These are phyloP conservation scores for Scaptomyza pallida DNA, from an alignment of 1,140 invertebrate species.

Conservation along the genomic window DNA sequence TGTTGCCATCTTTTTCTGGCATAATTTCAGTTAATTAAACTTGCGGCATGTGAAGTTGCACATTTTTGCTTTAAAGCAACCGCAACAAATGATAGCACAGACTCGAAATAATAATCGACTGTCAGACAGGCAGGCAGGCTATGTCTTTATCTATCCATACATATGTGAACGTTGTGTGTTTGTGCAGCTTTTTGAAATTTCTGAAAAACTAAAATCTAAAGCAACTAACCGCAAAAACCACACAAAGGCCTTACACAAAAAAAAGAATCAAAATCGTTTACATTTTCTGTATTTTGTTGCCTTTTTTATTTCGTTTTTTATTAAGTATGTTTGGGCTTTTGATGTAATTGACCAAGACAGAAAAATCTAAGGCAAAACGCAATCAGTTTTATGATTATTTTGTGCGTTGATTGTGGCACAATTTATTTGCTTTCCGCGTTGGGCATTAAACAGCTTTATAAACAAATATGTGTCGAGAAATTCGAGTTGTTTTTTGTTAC, in stretches of 20 bases:
- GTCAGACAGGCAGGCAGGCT: background rate
- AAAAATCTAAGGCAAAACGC: slow-evolving; percentile 21
- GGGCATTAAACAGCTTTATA: slow-evolving; percentile 8
- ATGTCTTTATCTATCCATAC: slow-evolving; percentile 6
- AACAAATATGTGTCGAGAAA: slow-evolving; percentile 12
- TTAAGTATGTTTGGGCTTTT: slow-evolving; percentile 27
- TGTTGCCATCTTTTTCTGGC: background rate
- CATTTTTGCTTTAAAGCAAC: slow-evolving; percentile 16
- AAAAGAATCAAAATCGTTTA: slow-evolving; percentile 15
- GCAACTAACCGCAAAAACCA: slow-evolving; percentile 40
- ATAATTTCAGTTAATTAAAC: slow-evolving; percentile 2
- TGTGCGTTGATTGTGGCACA: slow-evolving; percentile 29
- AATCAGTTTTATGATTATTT: slow-evolving; percentile 34
- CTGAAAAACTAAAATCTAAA: background rate
- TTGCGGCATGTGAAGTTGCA: slow-evolving; percentile 22
- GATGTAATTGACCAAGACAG: slow-evolving; percentile 25
- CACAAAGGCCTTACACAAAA: slow-evolving; percentile 27
- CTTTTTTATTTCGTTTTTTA: slow-evolving; percentile 9
- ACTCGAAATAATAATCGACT: slow-evolving; percentile 13
- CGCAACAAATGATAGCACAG: slow-evolving; percentile 25
- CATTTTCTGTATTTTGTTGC: slow-evolving; percentile 7
- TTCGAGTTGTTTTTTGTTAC: background rate
- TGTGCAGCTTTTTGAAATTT: slow-evolving; percentile 10
- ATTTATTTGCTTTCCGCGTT: slow-evolving; percentile 8
- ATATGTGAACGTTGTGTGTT: background rate